Evolutionary conservation across 2,113 vertebrate species (phyloP).

Genomic region (Propithecus coquereli): DNA sequence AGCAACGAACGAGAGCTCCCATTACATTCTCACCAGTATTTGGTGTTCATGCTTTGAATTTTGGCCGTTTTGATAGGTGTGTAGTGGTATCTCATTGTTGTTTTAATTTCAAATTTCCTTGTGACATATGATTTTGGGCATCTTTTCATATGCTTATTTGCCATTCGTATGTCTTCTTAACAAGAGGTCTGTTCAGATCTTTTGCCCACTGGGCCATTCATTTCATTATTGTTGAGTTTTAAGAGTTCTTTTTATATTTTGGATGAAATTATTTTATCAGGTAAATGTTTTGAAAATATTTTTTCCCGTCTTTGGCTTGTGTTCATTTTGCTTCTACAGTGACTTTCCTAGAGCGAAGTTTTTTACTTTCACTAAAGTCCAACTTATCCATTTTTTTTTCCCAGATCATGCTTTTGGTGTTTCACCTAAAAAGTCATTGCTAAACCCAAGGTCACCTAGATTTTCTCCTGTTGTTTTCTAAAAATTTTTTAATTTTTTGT

Average conservation of each 20-base stretch:
- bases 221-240: neutral
- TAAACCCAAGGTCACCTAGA: neutral
- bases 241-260: neutral
- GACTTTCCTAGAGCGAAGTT: neutral
- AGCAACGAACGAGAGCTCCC: neutral
- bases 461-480: neutral
- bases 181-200: neutral
- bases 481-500: neutral
- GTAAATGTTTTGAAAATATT: neutral
- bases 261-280: neutral
- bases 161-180: neutral
- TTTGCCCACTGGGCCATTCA: neutral
- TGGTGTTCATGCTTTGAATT: neutral
- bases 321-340: neutral
- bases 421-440: neutral
- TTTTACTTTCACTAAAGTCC: neutral
- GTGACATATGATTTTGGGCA: neutral
- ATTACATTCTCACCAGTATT: neutral
- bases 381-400: neutral
- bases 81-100: neutral
- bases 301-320: neutral
- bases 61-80: neutral
- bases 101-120: neutral
- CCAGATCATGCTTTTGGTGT: neutral
- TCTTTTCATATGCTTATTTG: neutral